These are phyloP conservation scores for Drosophila biarmipes DNA, from an alignment of 1,140 invertebrate species.

Conservation along the genomic window DNA sequence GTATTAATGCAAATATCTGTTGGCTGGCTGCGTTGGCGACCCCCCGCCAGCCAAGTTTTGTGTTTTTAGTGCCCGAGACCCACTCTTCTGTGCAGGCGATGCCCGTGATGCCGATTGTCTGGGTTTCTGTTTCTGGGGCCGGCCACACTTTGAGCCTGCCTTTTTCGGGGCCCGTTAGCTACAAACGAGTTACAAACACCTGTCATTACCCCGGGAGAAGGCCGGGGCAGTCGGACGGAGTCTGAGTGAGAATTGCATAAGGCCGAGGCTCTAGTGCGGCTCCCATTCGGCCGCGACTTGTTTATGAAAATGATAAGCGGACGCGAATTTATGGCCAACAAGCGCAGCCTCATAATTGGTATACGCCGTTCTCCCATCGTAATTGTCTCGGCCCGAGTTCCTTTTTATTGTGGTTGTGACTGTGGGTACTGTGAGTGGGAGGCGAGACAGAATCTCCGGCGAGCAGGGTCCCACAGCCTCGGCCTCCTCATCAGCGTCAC, in stretches of 20 bases:
- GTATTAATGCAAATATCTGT: constrained; percentile 82
- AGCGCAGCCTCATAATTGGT: constrained; percentile 73
- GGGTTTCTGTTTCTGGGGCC: constrained; percentile 27
- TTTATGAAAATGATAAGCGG: constrained; percentile 84
- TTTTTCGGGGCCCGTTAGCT: constrained; percentile 56
- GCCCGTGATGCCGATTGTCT: constrained; percentile 63
- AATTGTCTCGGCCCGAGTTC: constrained; percentile 24
- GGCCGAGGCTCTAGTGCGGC: constrained; percentile 36
- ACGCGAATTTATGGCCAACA: constrained; percentile 76
- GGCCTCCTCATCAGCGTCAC: constrained; percentile 24
- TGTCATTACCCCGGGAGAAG: constrained; percentile 76
- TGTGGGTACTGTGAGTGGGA: constrained; percentile 14
- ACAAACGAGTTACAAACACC: constrained; percentile 82
- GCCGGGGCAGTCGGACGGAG: constrained; percentile 35
- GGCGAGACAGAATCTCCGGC: constrained; percentile 37
- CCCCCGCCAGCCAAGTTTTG: constrained; percentile 32
- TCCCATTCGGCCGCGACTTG: constrained; percentile 70
- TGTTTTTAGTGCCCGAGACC: constrained; percentile 9
- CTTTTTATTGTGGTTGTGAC: constrained; percentile 6
- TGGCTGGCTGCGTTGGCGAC: constrained; percentile 69
- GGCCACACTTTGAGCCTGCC: constrained; percentile 18
- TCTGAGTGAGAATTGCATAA: constrained; percentile 71
- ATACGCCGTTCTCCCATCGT: constrained; percentile 45
- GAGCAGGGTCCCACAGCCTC: neutral
- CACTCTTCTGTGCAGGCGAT: constrained; percentile 38